These are phyloP conservation scores for Zygothrica quintamaculata DNA, from an alignment of 2,888 invertebrate species.

Conservation along the genomic window DNA sequence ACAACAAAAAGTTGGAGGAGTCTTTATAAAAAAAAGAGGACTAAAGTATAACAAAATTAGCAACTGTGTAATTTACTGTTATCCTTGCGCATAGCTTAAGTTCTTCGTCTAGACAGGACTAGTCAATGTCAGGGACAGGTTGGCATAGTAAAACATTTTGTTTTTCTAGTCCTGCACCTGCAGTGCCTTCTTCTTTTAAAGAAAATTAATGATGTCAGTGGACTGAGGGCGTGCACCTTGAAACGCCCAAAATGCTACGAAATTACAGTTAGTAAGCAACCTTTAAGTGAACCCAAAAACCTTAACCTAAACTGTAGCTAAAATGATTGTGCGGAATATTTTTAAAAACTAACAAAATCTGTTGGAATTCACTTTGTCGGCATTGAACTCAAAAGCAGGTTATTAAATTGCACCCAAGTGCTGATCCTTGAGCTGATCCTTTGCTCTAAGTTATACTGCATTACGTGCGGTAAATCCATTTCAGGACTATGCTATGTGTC, in stretches of 20 bases:
- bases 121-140: conserved; percentile 36
- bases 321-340: conserved; percentile 47
- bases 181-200: too few relatives aligned
- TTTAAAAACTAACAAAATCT: conserved; percentile 40
- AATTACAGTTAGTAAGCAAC: conserved; percentile 21
- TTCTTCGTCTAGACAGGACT: conserved; percentile 67
- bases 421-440: conserved; percentile 18
- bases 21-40: conserved; percentile 34
- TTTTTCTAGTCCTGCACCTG: conserved; percentile 46
- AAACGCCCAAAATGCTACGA: conserved; percentile 40
- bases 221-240: not conserved
- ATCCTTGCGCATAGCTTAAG: too few relatives aligned
- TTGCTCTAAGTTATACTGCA: too few relatives aligned
- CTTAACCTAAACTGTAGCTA: not conserved
- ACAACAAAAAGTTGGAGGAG: too few relatives aligned
- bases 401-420: not conserved
- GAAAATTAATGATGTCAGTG: conserved; percentile 33
- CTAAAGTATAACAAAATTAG: conserved; percentile 73
- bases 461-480: conserved; percentile 40
- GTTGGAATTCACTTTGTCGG: conserved; percentile 42
- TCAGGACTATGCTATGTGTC: conserved; percentile 45
- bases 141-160: conserved; percentile 22
- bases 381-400: conserved; percentile 30
- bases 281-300: too few relatives aligned
- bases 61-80: conserved; percentile 56